These are phyloP conservation scores for Drosophila grimshawi DNA, from an alignment of 1,140 invertebrate species.

Conservation along the genomic window DNA sequence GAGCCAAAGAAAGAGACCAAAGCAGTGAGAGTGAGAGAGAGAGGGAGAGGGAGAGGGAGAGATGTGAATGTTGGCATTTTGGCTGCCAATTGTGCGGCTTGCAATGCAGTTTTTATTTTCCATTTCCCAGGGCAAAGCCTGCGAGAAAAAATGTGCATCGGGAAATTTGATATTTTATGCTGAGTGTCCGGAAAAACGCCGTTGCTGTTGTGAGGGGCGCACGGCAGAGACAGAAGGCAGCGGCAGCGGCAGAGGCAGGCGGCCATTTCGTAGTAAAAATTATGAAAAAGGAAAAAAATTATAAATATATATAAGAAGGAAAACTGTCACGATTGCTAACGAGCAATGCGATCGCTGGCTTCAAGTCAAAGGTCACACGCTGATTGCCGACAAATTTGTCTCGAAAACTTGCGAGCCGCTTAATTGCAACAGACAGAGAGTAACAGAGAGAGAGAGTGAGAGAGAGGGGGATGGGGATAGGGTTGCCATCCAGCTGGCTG, in stretches of 20 bases:
- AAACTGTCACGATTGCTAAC: conserved; percentile 76
- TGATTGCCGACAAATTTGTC: conserved; percentile 73
- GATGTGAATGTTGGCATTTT: conserved; percentile 82
- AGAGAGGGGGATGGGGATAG: background rate
- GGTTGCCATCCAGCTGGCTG: conserved; percentile 56
- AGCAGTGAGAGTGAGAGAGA: background rate
- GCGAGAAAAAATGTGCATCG: conserved; percentile 65
- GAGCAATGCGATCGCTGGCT: conserved; percentile 59
- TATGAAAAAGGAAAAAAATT: conserved; percentile 59
- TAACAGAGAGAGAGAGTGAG: background rate
- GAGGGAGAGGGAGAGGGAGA: conserved; percentile 5
- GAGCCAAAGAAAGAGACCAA: background rate
- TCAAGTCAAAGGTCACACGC: conserved; percentile 73
- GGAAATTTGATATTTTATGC: conserved; percentile 76
- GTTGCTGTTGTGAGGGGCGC: conserved; percentile 25
- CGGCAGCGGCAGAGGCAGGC: conserved; percentile 12
- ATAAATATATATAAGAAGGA: conserved; percentile 43
- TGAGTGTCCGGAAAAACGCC: conserved; percentile 51
- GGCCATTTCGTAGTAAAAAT: conserved; percentile 76
- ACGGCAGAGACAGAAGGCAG: conserved; percentile 1
- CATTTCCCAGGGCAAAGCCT: conserved; percentile 43
- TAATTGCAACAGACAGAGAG: conserved; percentile 56
- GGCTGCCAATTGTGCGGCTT: conserved; percentile 71
- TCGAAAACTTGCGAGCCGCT: conserved; percentile 66
- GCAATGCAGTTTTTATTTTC: conserved; percentile 61